Percentiles rank a stretch among this genome's conserved stretches.
These are phyloP conservation scores for Himalopsyche tibetana DNA, from an alignment of 2,888 invertebrate genomes.

Conservation along the genomic window DNA sequence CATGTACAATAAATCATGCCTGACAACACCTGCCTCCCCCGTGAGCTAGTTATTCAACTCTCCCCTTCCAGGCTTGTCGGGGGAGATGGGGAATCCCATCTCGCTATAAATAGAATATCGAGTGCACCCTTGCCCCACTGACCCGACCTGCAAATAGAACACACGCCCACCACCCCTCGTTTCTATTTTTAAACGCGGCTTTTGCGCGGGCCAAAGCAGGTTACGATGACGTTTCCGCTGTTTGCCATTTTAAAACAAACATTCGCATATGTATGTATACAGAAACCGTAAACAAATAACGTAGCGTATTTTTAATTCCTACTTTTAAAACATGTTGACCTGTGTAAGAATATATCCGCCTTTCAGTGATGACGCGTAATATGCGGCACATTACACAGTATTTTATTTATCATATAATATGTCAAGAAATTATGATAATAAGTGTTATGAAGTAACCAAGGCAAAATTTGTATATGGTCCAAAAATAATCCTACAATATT, in stretches of 20 bases:
- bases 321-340: too few species aligned
- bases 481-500: too few species aligned
- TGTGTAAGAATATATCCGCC: too few species aligned
- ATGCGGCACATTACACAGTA: too few species aligned
- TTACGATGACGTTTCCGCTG: not conserved
- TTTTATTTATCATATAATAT: too few species aligned
- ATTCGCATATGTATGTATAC: too few species aligned
- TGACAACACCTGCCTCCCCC: slow-evolving; percentile 3
- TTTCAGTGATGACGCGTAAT: too few species aligned
- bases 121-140: slow-evolving; percentile 63
- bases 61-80: not conserved
- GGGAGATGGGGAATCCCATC: slow-evolving; percentile 33
- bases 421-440: too few species aligned
- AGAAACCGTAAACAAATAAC: too few species aligned
- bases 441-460: too few species aligned
- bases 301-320: too few species aligned
- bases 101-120: slow-evolving; percentile 60
- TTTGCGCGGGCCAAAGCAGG: slow-evolving; percentile 36
- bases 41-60: not conserved
- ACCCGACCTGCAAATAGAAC: slow-evolving; percentile 55
- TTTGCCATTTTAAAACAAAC: not conserved
- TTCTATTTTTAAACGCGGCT: slow-evolving; percentile 50
- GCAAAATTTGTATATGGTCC: too few species aligned
- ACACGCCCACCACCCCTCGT: slow-evolving; percentile 45
- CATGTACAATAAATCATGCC: not conserved